Conservation (phyloP, 1,140 invertebrate species). For the Cotesia vestalis region DNA sequence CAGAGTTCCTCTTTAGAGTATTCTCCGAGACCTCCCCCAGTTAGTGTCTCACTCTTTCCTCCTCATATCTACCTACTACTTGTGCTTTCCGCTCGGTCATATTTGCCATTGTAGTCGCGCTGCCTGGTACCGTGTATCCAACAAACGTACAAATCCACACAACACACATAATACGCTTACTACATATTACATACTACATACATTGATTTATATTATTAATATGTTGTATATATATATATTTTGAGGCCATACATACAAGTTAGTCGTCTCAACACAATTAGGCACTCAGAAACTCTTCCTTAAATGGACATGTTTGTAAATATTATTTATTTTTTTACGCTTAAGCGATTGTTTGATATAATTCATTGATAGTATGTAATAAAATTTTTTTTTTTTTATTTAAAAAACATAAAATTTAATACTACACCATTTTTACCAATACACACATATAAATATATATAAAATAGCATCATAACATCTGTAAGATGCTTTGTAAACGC, state of each 20-base stretch:
- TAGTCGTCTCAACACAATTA: conserved; percentile 47
- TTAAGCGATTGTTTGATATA: background rate
- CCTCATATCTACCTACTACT: background rate
- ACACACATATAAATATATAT: no score
- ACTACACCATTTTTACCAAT: conserved; percentile 20
- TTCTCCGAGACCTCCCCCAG: background rate
- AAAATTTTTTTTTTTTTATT: no score
- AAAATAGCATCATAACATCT: background rate
- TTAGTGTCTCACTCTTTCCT: conserved; percentile 5
- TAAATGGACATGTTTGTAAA: conserved; percentile 63
- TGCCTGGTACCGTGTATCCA: conserved; percentile 12
- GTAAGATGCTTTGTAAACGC: conserved; percentile 9
- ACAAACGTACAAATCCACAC: background rate
- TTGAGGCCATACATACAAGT: conserved; percentile 14
- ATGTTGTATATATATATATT: conserved; percentile 1
- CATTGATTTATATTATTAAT: conserved; percentile 9
- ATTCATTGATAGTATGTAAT: background rate
- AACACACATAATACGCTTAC: background rate
- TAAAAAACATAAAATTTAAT: conserved; percentile 6
- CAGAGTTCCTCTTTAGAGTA: background rate
- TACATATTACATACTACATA: conserved; percentile 6
- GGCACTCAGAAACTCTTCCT: conserved; percentile 47
- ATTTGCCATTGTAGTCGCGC: conserved; percentile 9
- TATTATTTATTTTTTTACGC: conserved; percentile 36
- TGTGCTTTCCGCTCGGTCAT: background rate